Percentiles rank a stretch among this genome's conserved stretches.
phyloP scores from a whole-genome alignment of 1,140 invertebrate species.

The Mizuhopecten yessoensis region DNA sequence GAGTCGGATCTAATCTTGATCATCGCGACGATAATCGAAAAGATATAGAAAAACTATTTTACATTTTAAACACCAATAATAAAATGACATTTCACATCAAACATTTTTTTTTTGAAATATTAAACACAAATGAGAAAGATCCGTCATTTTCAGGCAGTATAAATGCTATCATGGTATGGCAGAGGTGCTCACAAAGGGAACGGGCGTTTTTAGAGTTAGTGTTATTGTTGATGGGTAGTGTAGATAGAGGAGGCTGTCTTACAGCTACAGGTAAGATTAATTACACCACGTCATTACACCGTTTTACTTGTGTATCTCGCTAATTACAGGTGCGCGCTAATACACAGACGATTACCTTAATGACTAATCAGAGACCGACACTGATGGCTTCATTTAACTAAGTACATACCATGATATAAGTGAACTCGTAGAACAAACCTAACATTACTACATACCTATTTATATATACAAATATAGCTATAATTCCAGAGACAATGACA shows the following conservation, averaged over 20 bases:
- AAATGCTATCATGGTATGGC: background rate
- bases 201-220: background rate
- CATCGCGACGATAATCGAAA: background rate
- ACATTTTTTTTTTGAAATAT: background rate
- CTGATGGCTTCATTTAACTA: too few species aligned
- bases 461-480: background rate
- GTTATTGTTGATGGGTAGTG: background rate
- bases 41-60: constrained; percentile 40
- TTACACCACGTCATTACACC: too few species aligned
- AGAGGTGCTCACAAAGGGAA: background rate
- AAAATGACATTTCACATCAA: constrained; percentile 9
- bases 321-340: constrained; percentile 12
- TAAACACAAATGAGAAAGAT: constrained; percentile 18
- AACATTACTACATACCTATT: background rate
- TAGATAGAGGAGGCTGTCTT: background rate
- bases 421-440: too few species aligned
- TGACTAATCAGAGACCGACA: too few species aligned
- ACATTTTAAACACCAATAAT: background rate
- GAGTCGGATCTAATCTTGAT: background rate
- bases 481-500: too few species aligned
- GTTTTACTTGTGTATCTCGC: background rate
- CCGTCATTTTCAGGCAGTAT: constrained; percentile 3
- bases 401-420: too few species aligned
- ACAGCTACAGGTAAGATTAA: background rate
- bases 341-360: background rate